These are phyloP conservation scores for Narcine bancroftii DNA, from an alignment of 2,113 vertebrate genomes.

Conservation along the genomic window DNA sequence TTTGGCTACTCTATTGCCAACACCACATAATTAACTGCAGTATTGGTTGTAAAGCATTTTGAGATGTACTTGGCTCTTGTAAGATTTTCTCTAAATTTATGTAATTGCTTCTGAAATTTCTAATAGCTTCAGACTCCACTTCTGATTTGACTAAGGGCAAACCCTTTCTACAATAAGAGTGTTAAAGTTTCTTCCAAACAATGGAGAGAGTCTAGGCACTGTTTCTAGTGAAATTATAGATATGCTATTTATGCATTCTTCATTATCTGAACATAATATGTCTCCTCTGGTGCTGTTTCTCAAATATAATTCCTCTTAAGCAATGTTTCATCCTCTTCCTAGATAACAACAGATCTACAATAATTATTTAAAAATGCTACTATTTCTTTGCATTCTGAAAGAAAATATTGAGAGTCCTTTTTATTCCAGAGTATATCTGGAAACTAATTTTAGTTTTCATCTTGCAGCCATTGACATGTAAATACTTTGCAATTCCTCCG, in stretches of 20 bases:
- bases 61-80: not conserved
- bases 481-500: not conserved
- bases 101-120: not conserved
- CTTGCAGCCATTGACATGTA: slow-evolving; percentile 8
- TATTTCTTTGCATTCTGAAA: not conserved
- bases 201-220: not conserved
- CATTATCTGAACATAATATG: not conserved
- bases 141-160: not conserved
- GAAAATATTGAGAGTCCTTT: not conserved
- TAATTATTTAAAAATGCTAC: not conserved
- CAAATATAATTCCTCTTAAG: not conserved
- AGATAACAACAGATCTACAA: slow-evolving; percentile 5
- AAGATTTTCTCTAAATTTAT: not conserved
- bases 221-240: not conserved
- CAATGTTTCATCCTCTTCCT: not conserved
- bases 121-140: not conserved
- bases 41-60: not conserved
- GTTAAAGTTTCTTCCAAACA: not conserved
- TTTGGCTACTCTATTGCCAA: not conserved
- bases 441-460: slow-evolving; percentile 23
- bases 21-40: not conserved
- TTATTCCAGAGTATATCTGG: not conserved
- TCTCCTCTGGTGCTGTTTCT: slow-evolving; percentile 18
- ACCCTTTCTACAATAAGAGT: not conserved
- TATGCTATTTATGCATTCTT: slow-evolving; percentile 6